phyloP scores from a whole-genome alignment of 2,113 vertebrate species.

The Siphamia tubifer region DNA sequence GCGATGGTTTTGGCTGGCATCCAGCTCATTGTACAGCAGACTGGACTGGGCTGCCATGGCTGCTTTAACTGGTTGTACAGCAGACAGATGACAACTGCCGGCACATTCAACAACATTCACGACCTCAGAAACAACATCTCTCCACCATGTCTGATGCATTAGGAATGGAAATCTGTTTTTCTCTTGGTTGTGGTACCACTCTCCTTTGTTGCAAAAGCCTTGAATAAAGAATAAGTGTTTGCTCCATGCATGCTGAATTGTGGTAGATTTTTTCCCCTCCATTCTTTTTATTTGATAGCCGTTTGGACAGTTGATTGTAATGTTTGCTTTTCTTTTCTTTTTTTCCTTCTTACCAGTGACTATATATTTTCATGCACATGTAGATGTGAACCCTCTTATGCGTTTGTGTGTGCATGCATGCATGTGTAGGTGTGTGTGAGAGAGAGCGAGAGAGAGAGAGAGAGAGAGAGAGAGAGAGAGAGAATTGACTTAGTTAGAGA shows the following conservation, averaged over 20 bases:
- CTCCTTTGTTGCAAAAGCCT: conserved; percentile 34
- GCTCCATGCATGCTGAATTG: background rate
- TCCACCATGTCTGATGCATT: conserved; percentile 57
- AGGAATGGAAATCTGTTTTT: conserved; percentile 52
- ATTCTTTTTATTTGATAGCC: background rate
- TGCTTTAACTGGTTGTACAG: conserved; percentile 55
- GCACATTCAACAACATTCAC: conserved; percentile 30
- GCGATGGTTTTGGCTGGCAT: conserved; percentile 77
- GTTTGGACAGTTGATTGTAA: background rate
- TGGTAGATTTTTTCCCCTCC: background rate
- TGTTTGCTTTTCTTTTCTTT: background rate
- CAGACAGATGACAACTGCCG: conserved; percentile 66
- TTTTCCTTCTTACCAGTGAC: background rate
- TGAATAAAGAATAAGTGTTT: conserved; percentile 17
- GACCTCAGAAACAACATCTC: conserved; percentile 52
- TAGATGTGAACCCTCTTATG: background rate
- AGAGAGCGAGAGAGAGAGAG: background rate
- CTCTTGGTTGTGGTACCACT: conserved; percentile 24
- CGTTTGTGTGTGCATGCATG: background rate
- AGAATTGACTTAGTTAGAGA: conserved; percentile 11
- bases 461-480: background rate
- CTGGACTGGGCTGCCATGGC: conserved; percentile 66
- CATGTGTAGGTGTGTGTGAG: background rate
- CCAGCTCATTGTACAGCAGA: conserved; percentile 78
- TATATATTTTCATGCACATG: background rate